Evolutionary conservation across 1,140 invertebrate genomes (phyloP).

Genomic region (roundworm (Caenorhabditis elegans)): WBcel235 BX284603.4:4327001-4327500

Average conservation of each 20-base stretch:
- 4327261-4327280: too few relatives aligned
- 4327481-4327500: slow-evolving; percentile 64
- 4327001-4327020: slow-evolving; percentile 86
- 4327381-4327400: slow-evolving; percentile 85
- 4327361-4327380: slow-evolving; percentile 96
- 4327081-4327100: slow-evolving; percentile 90
- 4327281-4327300: not conserved
- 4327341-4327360: slow-evolving; percentile 88
- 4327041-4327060: slow-evolving; percentile 83
- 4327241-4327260: too few relatives aligned
- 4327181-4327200: too few relatives aligned
- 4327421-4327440: slow-evolving; percentile 53
- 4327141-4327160: too few relatives aligned
- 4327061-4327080: slow-evolving; percentile 82
- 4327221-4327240: too few relatives aligned
- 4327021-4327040: slow-evolving; percentile 76
- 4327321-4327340: slow-evolving; percentile 75
- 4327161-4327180: too few relatives aligned
- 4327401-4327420: slow-evolving; percentile 60
- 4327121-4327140: slow-evolving; percentile 19
- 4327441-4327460: slow-evolving; percentile 54
- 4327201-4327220: too few relatives aligned
- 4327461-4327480: slow-evolving; percentile 51
- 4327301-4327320: slow-evolving; percentile 58
- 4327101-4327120: slow-evolving; percentile 78